These are phyloP conservation scores for Cremastobaeus sp. DNA, from an alignment of 2,888 invertebrate genomes.

Conservation along the genomic window DNA sequence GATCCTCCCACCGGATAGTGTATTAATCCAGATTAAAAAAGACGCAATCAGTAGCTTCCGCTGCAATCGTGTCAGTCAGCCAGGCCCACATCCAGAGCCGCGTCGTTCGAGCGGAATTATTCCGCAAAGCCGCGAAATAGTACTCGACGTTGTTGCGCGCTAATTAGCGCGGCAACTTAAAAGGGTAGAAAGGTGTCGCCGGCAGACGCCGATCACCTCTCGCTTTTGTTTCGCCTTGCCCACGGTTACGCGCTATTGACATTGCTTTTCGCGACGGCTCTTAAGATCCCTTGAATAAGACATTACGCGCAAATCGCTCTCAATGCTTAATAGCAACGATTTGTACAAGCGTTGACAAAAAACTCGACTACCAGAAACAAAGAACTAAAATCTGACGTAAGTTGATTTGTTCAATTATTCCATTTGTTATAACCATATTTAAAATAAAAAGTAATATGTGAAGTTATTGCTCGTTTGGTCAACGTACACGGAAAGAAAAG, in stretches of 20 bases:
- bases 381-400: too few species aligned
- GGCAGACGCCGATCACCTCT: conserved; percentile 18
- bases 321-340: too few species aligned
- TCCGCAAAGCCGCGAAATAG: conserved; percentile 24
- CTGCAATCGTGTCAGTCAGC: conserved; percentile 55
- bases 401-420: too few species aligned
- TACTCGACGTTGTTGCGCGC: background rate
- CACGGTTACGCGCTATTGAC: conserved; percentile 25
- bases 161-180: conserved; percentile 45
- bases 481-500: too few species aligned
- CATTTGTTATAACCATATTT: too few species aligned
- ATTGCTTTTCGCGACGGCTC: conserved; percentile 22
- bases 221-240: conserved; percentile 27
- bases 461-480: too few species aligned
- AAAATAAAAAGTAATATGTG: too few species aligned
- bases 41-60: conserved; percentile 51
- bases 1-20: conserved; percentile 62
- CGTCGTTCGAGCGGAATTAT: conserved; percentile 30
- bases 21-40: conserved; percentile 60
- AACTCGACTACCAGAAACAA: too few species aligned
- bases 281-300: conserved; percentile 14
- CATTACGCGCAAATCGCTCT: too few species aligned
- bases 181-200: conserved; percentile 41
- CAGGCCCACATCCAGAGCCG: conserved; percentile 38
- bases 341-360: too few species aligned